Evolutionary conservation across 2,797 vertebrate species (phyloP), one percentile per base, ranked within the genome.

Genomic region (Phoebastria nigripes): DNA sequence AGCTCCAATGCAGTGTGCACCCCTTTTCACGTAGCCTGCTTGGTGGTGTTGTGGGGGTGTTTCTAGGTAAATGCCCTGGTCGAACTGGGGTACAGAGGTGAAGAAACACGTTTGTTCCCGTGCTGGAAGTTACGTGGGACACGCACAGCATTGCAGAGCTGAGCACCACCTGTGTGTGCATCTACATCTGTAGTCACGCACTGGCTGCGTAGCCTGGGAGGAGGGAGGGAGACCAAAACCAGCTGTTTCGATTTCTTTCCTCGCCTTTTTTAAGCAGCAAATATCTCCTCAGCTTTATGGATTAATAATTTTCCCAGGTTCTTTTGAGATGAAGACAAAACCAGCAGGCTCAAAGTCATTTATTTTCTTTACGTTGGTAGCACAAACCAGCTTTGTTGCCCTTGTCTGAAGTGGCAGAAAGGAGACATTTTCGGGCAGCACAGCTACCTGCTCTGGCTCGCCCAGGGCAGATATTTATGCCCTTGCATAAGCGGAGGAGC

Each of bases 61-160:
- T 21, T 11, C 14, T 22, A 13, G 22, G 22, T 28, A 24, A 28
- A 29, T 22, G 15, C 62, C 26, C 25, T 47, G 51, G 25, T 46
- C 1, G 0, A 29, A 24, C 12, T 2, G 6, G 69, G 41, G 2
- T 22, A 9, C 31, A 21, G 44, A 42, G 39, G 46, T 19, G 46
- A 42, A 25, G 66, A 19, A 42, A 25, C 18, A 4, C 1, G 8
- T 33, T 19, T 5, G 4, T 19, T 52, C 15, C 55, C 46, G 10
- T 13, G 66, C 80, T 44, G 55, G 55, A 42, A 9, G 55, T 18
- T 24, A 8, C 1, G 20, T 61, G 66, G 79, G 46, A 24, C 12
- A 42, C 3, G 3, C 42, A 2, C 9, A 13, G 39, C 9, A 2
- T 8, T n/a, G 61, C 33, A 15, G 54, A 49, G 54, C 54, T 11